Conservation (phyloP, 2,888 invertebrate genomes). For the Mesorhabditis spiculigera region DNA sequence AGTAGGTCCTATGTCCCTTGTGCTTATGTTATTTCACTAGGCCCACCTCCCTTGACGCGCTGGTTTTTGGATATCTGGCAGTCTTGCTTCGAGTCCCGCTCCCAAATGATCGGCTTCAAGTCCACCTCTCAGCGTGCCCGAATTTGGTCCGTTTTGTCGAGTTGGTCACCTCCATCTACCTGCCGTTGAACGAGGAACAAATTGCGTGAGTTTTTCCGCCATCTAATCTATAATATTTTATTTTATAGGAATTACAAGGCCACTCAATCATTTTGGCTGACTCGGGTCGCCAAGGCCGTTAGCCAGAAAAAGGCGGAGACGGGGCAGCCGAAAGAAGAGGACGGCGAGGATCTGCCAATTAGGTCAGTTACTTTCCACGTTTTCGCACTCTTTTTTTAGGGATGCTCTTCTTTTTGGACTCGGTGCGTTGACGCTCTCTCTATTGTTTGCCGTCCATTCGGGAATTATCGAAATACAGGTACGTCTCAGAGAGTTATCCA, state of each 20-base stretch:
- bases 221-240: too few relatives aligned
- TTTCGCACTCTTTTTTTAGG: slow-evolving; percentile 8
- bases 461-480: slow-evolving; percentile 45
- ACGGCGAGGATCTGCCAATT: slow-evolving; percentile 15
- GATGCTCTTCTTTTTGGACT: slow-evolving; percentile 46
- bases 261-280: slow-evolving; percentile 25
- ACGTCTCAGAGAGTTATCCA: not conserved
- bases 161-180: slow-evolving; percentile 77
- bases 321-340: slow-evolving; percentile 10
- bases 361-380: not conserved
- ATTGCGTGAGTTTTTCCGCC: too few relatives aligned
- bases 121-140: slow-evolving; percentile 75
- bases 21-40: slow-evolving; percentile 46
- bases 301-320: slow-evolving; percentile 8
- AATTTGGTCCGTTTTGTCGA: slow-evolving; percentile 78
- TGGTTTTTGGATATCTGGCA: slow-evolving; percentile 82
- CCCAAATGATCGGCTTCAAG: slow-evolving; percentile 75
- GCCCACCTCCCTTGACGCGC: slow-evolving; percentile 75
- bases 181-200: slow-evolving; percentile 64
- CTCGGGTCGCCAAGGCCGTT: slow-evolving; percentile 41
- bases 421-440: slow-evolving; percentile 44
- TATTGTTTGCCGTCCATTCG: slow-evolving; percentile 54
- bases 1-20: slow-evolving; percentile 31
- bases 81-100: slow-evolving; percentile 80
- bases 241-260: not conserved